These are phyloP conservation scores for Lypha dubia DNA, from an alignment of 2,888 invertebrate genomes.

Conservation along the genomic window DNA sequence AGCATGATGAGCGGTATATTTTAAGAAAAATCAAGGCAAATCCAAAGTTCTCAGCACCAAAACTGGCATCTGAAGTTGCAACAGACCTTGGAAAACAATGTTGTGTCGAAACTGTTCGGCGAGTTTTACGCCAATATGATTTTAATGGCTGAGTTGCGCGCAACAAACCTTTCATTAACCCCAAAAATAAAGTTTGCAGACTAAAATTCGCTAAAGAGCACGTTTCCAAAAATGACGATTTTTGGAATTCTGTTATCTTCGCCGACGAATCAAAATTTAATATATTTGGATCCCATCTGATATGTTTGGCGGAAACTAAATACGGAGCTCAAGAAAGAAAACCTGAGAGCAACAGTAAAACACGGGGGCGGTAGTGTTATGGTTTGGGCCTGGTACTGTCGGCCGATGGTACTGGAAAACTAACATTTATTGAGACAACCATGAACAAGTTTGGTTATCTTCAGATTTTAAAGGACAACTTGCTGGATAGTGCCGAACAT, in stretches of 20 bases:
- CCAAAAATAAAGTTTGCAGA: constrained; percentile 5
- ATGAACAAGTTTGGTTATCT: neutral
- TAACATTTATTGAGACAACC: neutral
- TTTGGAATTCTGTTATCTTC: constrained; percentile 32
- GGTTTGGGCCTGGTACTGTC: neutral
- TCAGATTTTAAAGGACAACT: neutral
- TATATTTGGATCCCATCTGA: constrained; percentile 27
- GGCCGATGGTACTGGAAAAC: neutral
- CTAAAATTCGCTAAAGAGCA: constrained; percentile 19
- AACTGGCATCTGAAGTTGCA: neutral
- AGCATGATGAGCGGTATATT: too few relatives aligned
- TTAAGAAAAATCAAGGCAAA: too few relatives aligned
- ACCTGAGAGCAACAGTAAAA: neutral
- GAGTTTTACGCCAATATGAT: neutral
- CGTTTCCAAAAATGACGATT: neutral
- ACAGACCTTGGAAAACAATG: neutral
- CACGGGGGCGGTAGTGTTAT: neutral
- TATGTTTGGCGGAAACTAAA: constrained; percentile 15
- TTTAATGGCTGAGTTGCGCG: constrained; percentile 5
- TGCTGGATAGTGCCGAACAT: neutral
- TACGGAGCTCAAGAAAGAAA: constrained; percentile 1
- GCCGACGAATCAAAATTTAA: constrained; percentile 32
- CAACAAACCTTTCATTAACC: neutral
- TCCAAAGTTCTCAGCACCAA: too few relatives aligned
- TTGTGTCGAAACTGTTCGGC: neutral